A percentile compares a stretch with the other conserved stretches of the same genome.
Evolutionary conservation across 1,140 invertebrate genomes (phyloP).

Genomic region (Neodiprion fabricii): DNA sequence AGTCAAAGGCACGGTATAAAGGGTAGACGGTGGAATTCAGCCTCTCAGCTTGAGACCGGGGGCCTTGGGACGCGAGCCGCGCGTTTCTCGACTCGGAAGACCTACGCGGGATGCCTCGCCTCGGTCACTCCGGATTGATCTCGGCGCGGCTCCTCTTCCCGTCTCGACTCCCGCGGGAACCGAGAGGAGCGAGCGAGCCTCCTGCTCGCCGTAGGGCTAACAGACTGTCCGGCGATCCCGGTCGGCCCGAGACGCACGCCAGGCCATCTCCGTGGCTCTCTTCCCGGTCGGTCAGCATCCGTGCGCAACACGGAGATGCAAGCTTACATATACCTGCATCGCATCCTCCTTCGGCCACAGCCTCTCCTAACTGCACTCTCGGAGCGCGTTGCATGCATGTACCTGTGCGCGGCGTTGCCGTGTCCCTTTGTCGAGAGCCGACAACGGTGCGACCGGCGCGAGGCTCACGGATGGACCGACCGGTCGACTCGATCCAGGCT

Average conservation of each 20-base stretch:
- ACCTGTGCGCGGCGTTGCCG: not conserved
- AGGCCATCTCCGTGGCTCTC: slow-evolving; percentile 1
- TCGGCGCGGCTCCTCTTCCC: not conserved
- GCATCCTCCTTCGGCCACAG: too few relatives aligned
- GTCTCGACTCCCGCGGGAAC: not conserved
- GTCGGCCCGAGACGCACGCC: not conserved
- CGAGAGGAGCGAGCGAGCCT: not conserved
- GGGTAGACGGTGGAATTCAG: slow-evolving; percentile 56
- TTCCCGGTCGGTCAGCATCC: not conserved
- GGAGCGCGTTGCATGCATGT: too few relatives aligned
- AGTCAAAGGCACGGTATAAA: slow-evolving; percentile 54
- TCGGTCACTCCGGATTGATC: slow-evolving; percentile 1
- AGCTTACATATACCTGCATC: not conserved
- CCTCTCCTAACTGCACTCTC: too few relatives aligned
- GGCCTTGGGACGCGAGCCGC: slow-evolving; percentile 27
- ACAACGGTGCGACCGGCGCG: not conserved
- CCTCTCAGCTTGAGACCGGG: slow-evolving; percentile 54
- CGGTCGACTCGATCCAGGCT: not conserved
- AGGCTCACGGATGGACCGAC: not conserved
- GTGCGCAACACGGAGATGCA: not conserved
- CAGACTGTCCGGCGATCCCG: slow-evolving; percentile 6
- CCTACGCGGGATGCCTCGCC: slow-evolving; percentile 3
- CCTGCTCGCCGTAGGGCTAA: slow-evolving; percentile 4
- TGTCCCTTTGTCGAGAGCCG: not conserved
- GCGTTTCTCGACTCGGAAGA: slow-evolving; percentile 13